Percentiles rank a stretch among this genome's conserved stretches.
Evolutionary conservation across 2,797 vertebrate species (phyloP).

Genomic region (Jordanella pulchra): DNA sequence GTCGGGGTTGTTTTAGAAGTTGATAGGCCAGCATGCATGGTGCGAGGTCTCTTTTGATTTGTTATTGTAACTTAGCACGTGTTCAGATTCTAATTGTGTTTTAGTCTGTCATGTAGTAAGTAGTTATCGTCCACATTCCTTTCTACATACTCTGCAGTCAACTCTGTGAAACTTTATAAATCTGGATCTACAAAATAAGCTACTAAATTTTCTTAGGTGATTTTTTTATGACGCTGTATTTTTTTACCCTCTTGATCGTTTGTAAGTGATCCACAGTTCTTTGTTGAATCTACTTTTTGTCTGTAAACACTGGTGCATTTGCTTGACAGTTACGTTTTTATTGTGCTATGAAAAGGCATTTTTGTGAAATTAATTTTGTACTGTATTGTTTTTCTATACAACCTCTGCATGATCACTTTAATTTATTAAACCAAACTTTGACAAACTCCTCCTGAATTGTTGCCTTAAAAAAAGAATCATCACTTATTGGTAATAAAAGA

Average conservation of each 20-base stretch:
- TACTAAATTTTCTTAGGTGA: conserved; percentile 67
- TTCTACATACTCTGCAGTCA: conserved; percentile 68
- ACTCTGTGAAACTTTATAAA: conserved; percentile 77
- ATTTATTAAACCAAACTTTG: conserved; percentile 98
- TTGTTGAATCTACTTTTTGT: conserved; percentile 66
- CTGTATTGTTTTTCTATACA: conserved; percentile 84
- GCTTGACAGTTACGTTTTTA: conserved; percentile 78
- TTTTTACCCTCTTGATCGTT: conserved; percentile 75
- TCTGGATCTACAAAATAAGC: conserved; percentile 78
- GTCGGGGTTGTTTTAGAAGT: conserved; percentile 85
- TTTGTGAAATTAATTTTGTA: conserved; percentile 82
- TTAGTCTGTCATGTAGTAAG: conserved; percentile 75
- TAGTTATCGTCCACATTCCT: conserved; percentile 68
- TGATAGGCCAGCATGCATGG: conserved; percentile 77
- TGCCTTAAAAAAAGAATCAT: conserved; percentile 31
- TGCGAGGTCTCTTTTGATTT: conserved; percentile 81
- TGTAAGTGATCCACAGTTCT: conserved; percentile 72
- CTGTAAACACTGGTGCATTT: conserved; percentile 80
- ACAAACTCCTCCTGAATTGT: conserved; percentile 66
- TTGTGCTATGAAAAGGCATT: conserved; percentile 81
- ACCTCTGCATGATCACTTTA: conserved; percentile 92
- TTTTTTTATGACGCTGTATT: conserved; percentile 73
- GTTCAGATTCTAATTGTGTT: conserved; percentile 81
- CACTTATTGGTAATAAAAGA: conserved; percentile 13
- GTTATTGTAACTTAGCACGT: conserved; percentile 89